A percentile compares a stretch with the other conserved stretches of the same genome.
Conservation (phyloP, 2,113 vertebrate genomes). For the Sminthopsis crassicaudata region DNA sequence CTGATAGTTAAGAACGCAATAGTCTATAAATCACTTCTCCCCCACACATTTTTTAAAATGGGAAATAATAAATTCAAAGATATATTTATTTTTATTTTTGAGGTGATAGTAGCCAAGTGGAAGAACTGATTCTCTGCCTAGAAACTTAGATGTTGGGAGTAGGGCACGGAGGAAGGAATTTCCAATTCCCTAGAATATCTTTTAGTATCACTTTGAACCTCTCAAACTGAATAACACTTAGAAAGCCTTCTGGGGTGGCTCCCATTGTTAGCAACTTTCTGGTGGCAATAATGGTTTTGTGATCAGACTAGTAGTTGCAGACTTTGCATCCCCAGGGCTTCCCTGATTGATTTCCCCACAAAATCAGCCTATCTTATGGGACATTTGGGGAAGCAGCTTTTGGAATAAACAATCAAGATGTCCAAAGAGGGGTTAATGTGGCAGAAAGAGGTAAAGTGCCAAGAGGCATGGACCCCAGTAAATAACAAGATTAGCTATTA, state of each 20-base stretch:
- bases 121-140: conserved; percentile 57
- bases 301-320: conserved; percentile 30
- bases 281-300: not conserved
- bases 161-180: not conserved
- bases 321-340: not conserved
- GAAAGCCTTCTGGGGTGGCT: not conserved
- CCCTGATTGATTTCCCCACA: not conserved
- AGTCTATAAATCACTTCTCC: conserved; percentile 54
- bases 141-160: conserved; percentile 2
- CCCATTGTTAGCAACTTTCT: not conserved
- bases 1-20: conserved; percentile 66
- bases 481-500: not conserved
- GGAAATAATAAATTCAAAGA: conserved; percentile 75
- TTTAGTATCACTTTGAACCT: not conserved
- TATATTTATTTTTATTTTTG: conserved; percentile 67
- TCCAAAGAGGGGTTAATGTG: not conserved
- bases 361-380: conserved; percentile 30
- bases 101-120: conserved; percentile 68
- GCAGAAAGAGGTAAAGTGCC: not conserved
- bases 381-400: conserved; percentile 31
- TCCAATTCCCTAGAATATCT: not conserved
- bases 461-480: conserved; percentile 2
- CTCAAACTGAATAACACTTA: not conserved
- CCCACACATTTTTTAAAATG: not conserved
- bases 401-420: conserved; percentile 9